Conservation (phyloP, 2,797 vertebrate genomes). For the Tragopan temminckii region DNA sequence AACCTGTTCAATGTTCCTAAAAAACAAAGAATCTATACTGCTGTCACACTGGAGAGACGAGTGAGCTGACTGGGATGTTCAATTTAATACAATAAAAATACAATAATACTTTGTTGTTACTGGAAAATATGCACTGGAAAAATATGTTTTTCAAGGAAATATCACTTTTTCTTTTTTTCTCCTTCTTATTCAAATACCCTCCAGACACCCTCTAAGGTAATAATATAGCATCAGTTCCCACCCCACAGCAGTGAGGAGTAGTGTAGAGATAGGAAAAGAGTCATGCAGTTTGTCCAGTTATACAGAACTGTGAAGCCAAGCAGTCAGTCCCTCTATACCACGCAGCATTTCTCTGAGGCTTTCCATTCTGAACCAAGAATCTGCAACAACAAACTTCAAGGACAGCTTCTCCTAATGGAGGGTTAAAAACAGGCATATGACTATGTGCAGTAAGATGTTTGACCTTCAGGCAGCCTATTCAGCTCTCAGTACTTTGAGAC, state of each 20-base stretch:
- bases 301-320: background rate
- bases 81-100: background rate
- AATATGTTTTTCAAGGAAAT: background rate
- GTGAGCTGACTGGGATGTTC: background rate
- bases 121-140: background rate
- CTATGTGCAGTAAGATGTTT: accelerated
- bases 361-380: background rate
- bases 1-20: background rate
- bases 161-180: background rate
- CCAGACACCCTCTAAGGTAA: background rate
- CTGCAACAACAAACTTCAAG: background rate
- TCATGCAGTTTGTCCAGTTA: accelerated
- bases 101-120: background rate
- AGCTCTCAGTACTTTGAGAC: background rate
- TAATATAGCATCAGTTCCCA: background rate
- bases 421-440: background rate
- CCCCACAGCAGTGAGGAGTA: background rate
- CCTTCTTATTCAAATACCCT: background rate
- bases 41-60: background rate
- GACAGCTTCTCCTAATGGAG: background rate
- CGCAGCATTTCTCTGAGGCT: background rate
- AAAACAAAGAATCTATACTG: background rate
- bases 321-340: background rate
- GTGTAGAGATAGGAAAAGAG: accelerated
- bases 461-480: accelerated